A percentile compares a stretch with the other conserved stretches of the same genome.
Evolutionary conservation across 2,797 vertebrate species (phyloP).

Genomic region (Anas acuta): DNA sequence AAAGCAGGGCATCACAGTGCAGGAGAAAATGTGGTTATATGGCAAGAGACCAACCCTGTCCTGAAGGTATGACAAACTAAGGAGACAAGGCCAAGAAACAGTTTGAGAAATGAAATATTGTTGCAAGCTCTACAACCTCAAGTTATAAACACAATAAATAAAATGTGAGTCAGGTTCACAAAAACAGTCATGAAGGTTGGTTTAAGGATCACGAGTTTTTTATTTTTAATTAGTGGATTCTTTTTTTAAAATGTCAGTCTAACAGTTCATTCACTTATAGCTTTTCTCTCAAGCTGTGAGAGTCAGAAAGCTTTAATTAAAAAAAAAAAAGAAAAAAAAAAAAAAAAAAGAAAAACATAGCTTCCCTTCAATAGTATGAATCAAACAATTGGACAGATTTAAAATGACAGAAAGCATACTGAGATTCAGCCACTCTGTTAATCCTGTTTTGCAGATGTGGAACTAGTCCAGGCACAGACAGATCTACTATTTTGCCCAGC

Average conservation of each 20-base stretch:
- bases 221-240: background rate
- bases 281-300: background rate
- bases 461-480: background rate
- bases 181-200: fast-evolving
- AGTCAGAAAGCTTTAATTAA: background rate
- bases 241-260: background rate
- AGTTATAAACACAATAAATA: background rate
- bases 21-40: background rate
- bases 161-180: background rate
- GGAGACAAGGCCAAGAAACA: background rate
- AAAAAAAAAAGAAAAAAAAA: background rate
- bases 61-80: background rate
- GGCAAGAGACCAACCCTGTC: background rate
- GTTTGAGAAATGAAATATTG: background rate
- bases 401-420: background rate
- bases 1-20: background rate
- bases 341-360: background rate
- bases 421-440: background rate
- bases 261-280: background rate
- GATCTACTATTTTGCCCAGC: background rate
- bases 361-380: background rate
- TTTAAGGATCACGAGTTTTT: background rate
- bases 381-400: background rate
- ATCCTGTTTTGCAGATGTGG: background rate
- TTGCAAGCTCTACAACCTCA: background rate